Base-by-base conservation (phyloP, 2,113 vertebrate species). In the Catagonus wagneri region DNA sequence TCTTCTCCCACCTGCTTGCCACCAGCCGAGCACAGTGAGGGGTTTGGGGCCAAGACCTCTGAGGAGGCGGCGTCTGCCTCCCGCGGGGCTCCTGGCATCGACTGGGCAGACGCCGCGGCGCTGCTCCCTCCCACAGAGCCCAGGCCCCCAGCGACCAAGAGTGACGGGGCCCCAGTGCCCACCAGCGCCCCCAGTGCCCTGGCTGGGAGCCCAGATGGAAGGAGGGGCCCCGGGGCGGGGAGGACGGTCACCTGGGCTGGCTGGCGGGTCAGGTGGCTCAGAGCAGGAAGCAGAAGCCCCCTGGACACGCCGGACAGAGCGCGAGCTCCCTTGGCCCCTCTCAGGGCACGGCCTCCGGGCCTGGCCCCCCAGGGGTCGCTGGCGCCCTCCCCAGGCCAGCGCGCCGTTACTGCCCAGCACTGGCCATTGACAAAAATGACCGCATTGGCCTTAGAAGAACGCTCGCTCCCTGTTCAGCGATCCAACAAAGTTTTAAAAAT, bases 81-180 rank as follows among this genome's bases (percentile, higher is more conserved):
- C 83, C 54, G 1, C 20, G 36, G 76, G 20, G 22, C 22, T 60
- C 22, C 34, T 25, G 63, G 36, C 32, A 16, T 12, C 11, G 14
- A 3, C 25, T 2, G 34, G 79, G n/a, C 4, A 32, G 22, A 44
- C 44, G 68, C 60, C 3, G 20, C 34, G 32, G 29, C 32, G 72
- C 65, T 52, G 16, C 23, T 8, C 6, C 6, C 76, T 15, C 34
- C 15, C 44, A 22, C 63, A 80, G 44, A n/a, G 14, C 29, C 27
- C 25, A 52, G 78, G 44, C 15, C 50, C 79, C 54, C 83, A 10
- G 14, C 20, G n/a, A 11, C 69, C 6, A 63, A 14, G 27, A 15
- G 1, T 1, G 10, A 6, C 4, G 2, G 54, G 52, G 27, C 56
- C 86, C 84, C 1, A 0, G 0, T 5, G 50, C 14, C 61, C 56